Evolutionary conservation across 2,888 invertebrate species (phyloP), one percentile per base, ranked within the genome.

Genomic region (Clivina fossor): DNA sequence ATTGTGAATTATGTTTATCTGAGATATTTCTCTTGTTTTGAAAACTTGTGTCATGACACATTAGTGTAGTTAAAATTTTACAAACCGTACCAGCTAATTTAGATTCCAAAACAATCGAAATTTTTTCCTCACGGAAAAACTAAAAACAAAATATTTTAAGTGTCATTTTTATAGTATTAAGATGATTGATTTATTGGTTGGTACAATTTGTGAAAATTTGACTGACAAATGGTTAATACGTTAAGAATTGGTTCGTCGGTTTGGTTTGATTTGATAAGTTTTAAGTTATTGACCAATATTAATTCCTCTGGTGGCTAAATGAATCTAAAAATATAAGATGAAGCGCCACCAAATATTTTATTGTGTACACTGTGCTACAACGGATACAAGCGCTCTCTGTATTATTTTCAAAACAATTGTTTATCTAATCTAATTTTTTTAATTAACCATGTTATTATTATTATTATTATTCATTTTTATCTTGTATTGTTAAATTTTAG

Each of bases 241-340:
- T 53, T 53, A 35, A 53, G 26, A 40, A 47, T 55, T 55, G 55
- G 55, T 55, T 55, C 46, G 40, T 38, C 47, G 55, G 55, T 55
- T 46, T 55, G 47, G 47, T 55, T 55, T 47, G 55, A 55, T 46
- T 55, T 54, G 54, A 54, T 54, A 46, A 44, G 44, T 47, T 47
- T 44, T 47, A 55, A 55, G 55, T 55, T 55, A 55, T 55, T 47
- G 55, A 55, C 55, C 44, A 55, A 53, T 53, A 46, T 47, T 55
- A 47, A 47, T 55, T 55, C 55, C 46, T 46, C 22, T 22, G 49
- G 38, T 37, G 38, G 16, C n/a, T 28, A 13, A 41, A 19, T 11
- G 8, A 41, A n/a, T 41, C 5, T 24, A 24, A 7, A 24, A 24
- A 24, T 43, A 26, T 13, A 26, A 20, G 19, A 22, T 43, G 30